Conservation (phyloP, 2,113 vertebrate genomes). For the Calidris pugnax region DNA sequence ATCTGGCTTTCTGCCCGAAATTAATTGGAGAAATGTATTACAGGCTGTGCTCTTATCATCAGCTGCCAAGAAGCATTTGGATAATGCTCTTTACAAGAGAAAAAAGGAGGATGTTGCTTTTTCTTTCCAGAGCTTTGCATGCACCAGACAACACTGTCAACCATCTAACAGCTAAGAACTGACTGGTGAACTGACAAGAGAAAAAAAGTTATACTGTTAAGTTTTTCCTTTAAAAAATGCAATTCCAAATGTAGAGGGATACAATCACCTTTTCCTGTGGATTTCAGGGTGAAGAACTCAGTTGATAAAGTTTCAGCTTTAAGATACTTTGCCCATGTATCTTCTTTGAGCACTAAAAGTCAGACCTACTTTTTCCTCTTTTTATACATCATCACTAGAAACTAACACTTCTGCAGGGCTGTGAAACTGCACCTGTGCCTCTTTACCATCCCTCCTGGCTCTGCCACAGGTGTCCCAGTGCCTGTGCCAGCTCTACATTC, state of each 20-base stretch:
- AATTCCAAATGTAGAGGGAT: neutral
- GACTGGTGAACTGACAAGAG: neutral
- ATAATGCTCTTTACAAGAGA: conserved; percentile 29
- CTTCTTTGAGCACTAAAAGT: neutral
- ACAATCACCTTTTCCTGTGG: neutral
- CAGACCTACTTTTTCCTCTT: neutral
- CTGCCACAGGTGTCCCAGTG: neutral
- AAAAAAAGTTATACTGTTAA: neutral
- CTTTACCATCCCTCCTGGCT: neutral
- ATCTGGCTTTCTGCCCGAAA: conserved; percentile 57
- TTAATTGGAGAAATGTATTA: conserved; percentile 61
- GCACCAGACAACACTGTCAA: neutral
- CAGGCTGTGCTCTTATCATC: conserved; percentile 54
- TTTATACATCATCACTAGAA: neutral
- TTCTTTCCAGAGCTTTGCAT: neutral
- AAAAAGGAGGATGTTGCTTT: neutral
- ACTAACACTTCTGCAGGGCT: neutral
- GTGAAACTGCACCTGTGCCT: neutral
- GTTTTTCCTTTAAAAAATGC: neutral
- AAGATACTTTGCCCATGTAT: neutral
- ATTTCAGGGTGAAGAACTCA: neutral
- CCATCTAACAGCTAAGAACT: neutral
- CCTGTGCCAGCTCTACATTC: neutral
- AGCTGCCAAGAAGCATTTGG: conserved; percentile 58
- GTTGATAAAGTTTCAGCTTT: neutral